phyloP scores from a whole-genome alignment of 2,888 invertebrate species.

The Scrobipalpa costella region DNA sequence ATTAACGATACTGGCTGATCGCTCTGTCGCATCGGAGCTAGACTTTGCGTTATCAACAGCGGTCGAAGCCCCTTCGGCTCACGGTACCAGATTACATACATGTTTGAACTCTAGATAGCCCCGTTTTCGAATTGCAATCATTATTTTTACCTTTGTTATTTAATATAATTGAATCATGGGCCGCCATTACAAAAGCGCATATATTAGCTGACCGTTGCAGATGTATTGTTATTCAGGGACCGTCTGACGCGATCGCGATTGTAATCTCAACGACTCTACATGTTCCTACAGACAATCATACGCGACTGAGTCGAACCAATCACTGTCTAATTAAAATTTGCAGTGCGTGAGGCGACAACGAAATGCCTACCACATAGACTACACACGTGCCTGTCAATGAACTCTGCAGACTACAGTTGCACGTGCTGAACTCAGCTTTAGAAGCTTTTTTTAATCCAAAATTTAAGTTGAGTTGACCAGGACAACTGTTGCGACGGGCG shows the following conservation, averaged over 20 bases:
- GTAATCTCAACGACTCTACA: slow-evolving; percentile 59
- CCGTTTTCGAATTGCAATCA: slow-evolving; percentile 49
- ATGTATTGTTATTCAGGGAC: slow-evolving; percentile 63
- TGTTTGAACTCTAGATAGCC: slow-evolving; percentile 67
- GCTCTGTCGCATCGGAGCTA: slow-evolving; percentile 33
- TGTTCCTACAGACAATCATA: slow-evolving; percentile 60
- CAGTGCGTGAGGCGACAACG: slow-evolving; percentile 73
- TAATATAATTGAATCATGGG: background rate
- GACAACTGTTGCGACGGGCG: slow-evolving; percentile 7
- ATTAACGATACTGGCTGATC: slow-evolving; percentile 6
- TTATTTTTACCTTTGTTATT: slow-evolving; percentile 44
- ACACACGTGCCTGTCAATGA: slow-evolving; percentile 80
- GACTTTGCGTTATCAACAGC: slow-evolving; percentile 65
- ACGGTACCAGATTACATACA: slow-evolving; percentile 58
- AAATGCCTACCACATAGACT: slow-evolving; percentile 71
- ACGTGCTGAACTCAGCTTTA: slow-evolving; percentile 14
- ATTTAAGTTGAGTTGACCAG: background rate
- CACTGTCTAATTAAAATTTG: slow-evolving; percentile 78
- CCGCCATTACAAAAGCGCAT: slow-evolving; percentile 24
- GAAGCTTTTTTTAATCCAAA: background rate
- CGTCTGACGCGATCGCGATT: slow-evolving; percentile 56
- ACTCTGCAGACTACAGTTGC: slow-evolving; percentile 60
- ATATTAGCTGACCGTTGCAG: slow-evolving; percentile 46
- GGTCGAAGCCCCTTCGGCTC: slow-evolving; percentile 71
- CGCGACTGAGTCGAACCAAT: slow-evolving; percentile 65